These are phyloP conservation scores for Lepidurus couesii DNA, from an alignment of 1,140 invertebrate genomes.

Conservation along the genomic window DNA sequence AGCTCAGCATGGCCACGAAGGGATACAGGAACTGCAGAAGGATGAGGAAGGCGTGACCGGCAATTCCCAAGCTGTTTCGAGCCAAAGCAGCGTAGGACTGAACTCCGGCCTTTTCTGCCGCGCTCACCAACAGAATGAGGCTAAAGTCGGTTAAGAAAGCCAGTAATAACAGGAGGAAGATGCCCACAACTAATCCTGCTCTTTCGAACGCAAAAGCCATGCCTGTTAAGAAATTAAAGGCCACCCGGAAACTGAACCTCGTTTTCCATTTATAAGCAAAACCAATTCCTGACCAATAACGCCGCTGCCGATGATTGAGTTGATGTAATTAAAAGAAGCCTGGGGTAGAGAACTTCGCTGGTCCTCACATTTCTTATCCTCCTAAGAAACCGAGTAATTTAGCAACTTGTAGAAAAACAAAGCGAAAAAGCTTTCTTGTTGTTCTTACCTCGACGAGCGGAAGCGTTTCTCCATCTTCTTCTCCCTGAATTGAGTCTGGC, in stretches of 20 bases:
- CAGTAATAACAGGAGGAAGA: slow-evolving; percentile 65
- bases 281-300: slow-evolving; percentile 64
- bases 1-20: slow-evolving; percentile 87
- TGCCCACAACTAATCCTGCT: slow-evolving; percentile 71
- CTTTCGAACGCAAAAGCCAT: slow-evolving; percentile 76
- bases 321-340: slow-evolving; percentile 86
- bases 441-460: neutral
- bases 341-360: neutral
- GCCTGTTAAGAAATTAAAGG: slow-evolving; percentile 50
- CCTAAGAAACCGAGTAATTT: neutral
- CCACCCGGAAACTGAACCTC: neutral
- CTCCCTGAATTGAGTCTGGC: neutral
- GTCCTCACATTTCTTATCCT: neutral
- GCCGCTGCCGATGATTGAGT: slow-evolving; percentile 85
- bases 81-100: slow-evolving; percentile 81
- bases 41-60: slow-evolving; percentile 71
- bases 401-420: no score
- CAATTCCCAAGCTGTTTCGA: slow-evolving; percentile 70
- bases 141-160: slow-evolving; percentile 78
- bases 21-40: slow-evolving; percentile 78
- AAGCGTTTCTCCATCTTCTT: neutral
- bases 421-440: no score
- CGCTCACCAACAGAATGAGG: slow-evolving; percentile 71
- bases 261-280: no score
- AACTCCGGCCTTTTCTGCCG: slow-evolving; percentile 69